phyloP scores from a whole-genome alignment of 2,797 vertebrate species.

The Otus scops region DNA sequence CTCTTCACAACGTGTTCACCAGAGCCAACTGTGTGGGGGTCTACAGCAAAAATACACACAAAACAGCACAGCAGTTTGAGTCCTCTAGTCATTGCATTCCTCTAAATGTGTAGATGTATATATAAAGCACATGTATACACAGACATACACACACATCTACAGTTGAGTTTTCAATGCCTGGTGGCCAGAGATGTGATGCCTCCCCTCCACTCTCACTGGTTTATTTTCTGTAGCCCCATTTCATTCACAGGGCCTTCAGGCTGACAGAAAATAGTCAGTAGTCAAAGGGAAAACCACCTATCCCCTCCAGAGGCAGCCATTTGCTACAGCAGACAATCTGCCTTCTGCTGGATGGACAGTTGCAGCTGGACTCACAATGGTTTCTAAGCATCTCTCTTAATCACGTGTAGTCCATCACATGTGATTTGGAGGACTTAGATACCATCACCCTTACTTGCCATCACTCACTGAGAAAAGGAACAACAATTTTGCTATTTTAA shows the following conservation, averaged over 20 bases:
- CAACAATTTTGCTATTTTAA: background rate
- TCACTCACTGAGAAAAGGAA: background rate
- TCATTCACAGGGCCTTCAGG: fast-evolving
- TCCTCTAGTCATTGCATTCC: fast-evolving
- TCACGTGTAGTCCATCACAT: background rate
- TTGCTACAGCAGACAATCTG: background rate
- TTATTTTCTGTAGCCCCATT: background rate
- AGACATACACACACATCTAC: fast-evolving
- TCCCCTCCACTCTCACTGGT: fast-evolving
- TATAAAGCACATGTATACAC: fast-evolving
- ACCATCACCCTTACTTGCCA: background rate
- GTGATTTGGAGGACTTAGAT: background rate
- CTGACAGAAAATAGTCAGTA: fast-evolving
- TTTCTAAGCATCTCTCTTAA: background rate
- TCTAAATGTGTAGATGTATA: no score
- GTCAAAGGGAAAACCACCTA: fast-evolving
- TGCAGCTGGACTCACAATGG: background rate
- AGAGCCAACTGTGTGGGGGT: fast-evolving
- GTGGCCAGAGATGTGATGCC: fast-evolving
- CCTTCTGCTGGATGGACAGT: fast-evolving
- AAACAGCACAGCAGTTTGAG: fast-evolving
- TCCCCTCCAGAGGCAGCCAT: background rate
- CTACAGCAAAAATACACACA: background rate
- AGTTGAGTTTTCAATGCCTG: background rate
- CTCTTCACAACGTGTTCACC: fast-evolving